Evolutionary conservation across 2,113 vertebrate genomes (phyloP).

Genomic region (Anthoscopus minutus): DNA sequence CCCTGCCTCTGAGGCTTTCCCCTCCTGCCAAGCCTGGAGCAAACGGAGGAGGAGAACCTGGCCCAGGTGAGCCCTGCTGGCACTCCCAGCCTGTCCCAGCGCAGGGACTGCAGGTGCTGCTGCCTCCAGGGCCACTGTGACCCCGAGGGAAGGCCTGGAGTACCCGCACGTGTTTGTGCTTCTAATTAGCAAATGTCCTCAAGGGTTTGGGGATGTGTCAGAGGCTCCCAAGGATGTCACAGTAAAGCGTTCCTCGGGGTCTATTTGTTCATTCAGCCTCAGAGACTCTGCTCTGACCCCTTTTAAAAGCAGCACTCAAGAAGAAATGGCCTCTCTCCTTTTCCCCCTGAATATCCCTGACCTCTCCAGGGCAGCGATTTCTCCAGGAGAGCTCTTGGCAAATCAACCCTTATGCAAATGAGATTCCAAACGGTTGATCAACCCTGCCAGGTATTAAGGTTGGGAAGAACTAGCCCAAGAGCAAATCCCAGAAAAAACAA

Average conservation of each 20-base stretch:
- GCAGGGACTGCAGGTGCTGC: neutral
- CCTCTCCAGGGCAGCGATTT: neutral
- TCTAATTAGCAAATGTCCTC: neutral
- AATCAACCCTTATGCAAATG: neutral
- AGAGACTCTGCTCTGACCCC: neutral
- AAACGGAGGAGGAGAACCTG: neutral
- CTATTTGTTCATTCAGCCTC: neutral
- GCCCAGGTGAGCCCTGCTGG: neutral
- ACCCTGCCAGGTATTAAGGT: constrained; percentile 8
- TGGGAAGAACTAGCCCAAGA: neutral
- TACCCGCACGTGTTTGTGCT: neutral
- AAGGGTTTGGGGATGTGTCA: neutral
- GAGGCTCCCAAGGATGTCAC: neutral
- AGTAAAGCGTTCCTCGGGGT: neutral
- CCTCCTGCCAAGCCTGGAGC: neutral
- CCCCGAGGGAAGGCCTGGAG: rapidly evolving
- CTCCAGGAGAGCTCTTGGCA: neutral
- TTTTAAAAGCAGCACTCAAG: neutral
- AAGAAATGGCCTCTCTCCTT: neutral
- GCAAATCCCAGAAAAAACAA: constrained; percentile 17
- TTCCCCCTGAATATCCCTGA: neutral
- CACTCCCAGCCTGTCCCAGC: neutral
- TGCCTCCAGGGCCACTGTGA: rapidly evolving
- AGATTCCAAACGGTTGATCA: neutral
- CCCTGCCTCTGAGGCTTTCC: neutral